Base-by-base conservation (phyloP, 2,113 vertebrate genomes). In the Microtus oregoni region DNA sequence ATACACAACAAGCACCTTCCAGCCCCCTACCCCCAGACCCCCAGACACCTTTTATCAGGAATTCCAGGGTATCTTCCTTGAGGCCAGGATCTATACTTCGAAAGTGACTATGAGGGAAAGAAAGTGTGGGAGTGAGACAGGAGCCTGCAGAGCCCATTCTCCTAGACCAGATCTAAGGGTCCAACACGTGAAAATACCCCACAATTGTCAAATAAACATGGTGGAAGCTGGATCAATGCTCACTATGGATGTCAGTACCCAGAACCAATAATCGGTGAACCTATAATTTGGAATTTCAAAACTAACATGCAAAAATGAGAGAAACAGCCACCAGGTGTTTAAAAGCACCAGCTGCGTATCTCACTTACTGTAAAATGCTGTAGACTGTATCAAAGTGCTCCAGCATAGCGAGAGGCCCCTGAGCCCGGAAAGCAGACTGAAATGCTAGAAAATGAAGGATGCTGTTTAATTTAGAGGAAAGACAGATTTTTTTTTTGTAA, bases 321-420 rank as follows among this genome's bases (percentile, higher is more conserved):
- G 26, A 86, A 75, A 73, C 0, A 81, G 61, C 32, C 50, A 72
- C 13, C 3, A 68, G 26, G 44, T 95, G 38, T 87, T 68, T 85
- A 44, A 78, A 52, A 90, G 81, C 65, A 78, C 19, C 38, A 38
- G 19, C 15, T 22, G 22, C 0, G 4, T 32, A 58, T 22, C 50
- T 63, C 35, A 99, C 99, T 99, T 98, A 99, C 99, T 99, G 98
- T 19, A 99, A 97, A 65, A 99, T 98, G 86, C 99, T 99, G 98
- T 99, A 99, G 30, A 99, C 19, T 0, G 99, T 95, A 95, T 99
- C 99, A 91, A 99, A 99, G 97, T 99, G 99, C 52, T 99, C 98
- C 96, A 99, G 90, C 91, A 99, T 98, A 32, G 99, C 99, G 94
- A 99, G 92, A 0, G 99, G 98, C 0, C 99, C 99, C 76, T 96